Evolutionary conservation across 2,888 invertebrate genomes (phyloP).

Genomic region (Drosophila maculinotata): DNA sequence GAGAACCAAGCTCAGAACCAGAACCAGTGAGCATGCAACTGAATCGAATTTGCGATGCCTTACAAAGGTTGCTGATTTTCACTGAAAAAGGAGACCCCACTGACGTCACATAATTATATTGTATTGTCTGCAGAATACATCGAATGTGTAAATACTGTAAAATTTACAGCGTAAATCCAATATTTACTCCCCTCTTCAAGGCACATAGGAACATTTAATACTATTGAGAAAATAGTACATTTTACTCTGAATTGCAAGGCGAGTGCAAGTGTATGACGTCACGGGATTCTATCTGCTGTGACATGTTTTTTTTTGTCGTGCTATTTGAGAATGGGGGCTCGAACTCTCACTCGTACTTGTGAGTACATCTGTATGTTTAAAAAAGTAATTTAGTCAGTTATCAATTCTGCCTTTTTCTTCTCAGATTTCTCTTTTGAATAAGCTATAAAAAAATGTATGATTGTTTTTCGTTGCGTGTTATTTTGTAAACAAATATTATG

Average conservation of each 20-base stretch:
- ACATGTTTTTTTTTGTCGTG: not conserved
- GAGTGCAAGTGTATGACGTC: not conserved
- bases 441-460: too few relatives aligned
- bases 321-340: conserved; percentile 10
- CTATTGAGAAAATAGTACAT: not conserved
- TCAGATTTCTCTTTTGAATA: not conserved
- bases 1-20: conserved; percentile 32
- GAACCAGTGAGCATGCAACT: conserved; percentile 11
- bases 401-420: not conserved
- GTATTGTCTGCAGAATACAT: not conserved
- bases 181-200: too few relatives aligned
- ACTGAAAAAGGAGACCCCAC: not conserved
- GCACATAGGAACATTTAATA: too few relatives aligned
- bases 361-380: conserved; percentile 2
- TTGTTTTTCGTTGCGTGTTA: too few relatives aligned
- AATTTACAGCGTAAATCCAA: too few relatives aligned
- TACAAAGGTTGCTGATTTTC: conserved; percentile 9
- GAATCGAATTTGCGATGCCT: conserved; percentile 1
- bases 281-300: not conserved
- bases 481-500: not conserved
- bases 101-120: conserved; percentile 19
- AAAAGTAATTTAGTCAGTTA: too few relatives aligned
- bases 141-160: too few relatives aligned
- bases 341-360: not conserved
- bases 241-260: not conserved